These are phyloP conservation scores for Ormyrus labotus DNA, from an alignment of 2,888 invertebrate genomes.

Conservation along the genomic window DNA sequence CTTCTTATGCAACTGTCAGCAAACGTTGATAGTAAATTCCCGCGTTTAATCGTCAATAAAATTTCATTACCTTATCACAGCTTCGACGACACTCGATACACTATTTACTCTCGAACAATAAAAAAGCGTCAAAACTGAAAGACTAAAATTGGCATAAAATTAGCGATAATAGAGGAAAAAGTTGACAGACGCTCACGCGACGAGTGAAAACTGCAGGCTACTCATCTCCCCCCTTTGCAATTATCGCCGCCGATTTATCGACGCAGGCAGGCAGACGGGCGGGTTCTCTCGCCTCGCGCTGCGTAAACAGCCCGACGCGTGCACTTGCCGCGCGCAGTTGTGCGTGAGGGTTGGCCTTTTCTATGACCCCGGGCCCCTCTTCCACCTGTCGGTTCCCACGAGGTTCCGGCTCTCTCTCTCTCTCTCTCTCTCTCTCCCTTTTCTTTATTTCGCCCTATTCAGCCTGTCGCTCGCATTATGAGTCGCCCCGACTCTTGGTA, in stretches of 20 bases:
- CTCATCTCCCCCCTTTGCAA: too few relatives aligned
- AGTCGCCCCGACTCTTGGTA: slow-evolving; percentile 33
- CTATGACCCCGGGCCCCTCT: slow-evolving; percentile 41
- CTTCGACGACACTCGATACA: too few relatives aligned
- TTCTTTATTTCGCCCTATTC: slow-evolving; percentile 1
- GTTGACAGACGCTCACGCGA: background rate
- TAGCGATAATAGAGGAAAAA: background rate
- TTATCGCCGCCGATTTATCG: too few relatives aligned
- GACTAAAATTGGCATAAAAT: background rate
- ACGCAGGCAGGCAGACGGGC: background rate
- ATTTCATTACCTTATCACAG: background rate
- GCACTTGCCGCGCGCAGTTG: slow-evolving; percentile 23
- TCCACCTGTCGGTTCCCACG: slow-evolving; percentile 61
- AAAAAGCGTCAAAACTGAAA: too few relatives aligned
- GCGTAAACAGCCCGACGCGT: slow-evolving; percentile 23
- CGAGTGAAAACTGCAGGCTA: too few relatives aligned
- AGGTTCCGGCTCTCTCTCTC: slow-evolving; percentile 51
- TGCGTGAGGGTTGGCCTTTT: background rate
- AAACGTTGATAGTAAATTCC: background rate
- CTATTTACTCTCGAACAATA: too few relatives aligned
- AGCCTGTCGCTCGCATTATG: background rate
- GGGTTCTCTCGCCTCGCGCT: background rate
- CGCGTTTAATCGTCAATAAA: background rate
- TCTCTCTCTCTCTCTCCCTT: slow-evolving; percentile 24
- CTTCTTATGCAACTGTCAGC: slow-evolving; percentile 22